phyloP scores from a whole-genome alignment of 2,797 vertebrate genomes.

The Onychomys torridus region DNA sequence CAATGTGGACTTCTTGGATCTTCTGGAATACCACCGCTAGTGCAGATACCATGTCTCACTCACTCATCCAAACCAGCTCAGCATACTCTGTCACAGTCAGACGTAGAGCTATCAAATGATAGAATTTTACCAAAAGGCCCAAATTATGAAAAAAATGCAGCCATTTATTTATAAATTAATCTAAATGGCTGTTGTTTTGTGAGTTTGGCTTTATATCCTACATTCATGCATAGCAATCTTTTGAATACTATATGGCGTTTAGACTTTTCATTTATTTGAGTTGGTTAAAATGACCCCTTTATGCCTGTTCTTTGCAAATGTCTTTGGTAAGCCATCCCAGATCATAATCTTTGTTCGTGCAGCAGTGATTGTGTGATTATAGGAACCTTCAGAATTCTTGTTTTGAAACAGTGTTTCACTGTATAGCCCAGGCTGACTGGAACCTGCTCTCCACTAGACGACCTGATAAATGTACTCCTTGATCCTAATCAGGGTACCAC shows the following conservation, averaged over 20 bases:
- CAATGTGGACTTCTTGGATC: not conserved
- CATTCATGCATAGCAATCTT: not conserved
- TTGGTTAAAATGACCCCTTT: not conserved
- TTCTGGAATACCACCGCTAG: not conserved
- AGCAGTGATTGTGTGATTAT: not conserved
- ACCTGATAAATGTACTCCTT: not conserved
- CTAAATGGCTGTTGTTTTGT: not conserved
- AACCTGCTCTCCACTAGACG: not conserved
- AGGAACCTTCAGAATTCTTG: not conserved
- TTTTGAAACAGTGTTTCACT: not conserved
- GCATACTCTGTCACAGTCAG: not conserved
- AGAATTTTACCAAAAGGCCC: not conserved
- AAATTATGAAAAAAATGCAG: conserved; percentile 30
- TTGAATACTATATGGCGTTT: not conserved
- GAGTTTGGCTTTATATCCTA: not conserved
- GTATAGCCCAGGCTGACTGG: too few species aligned
- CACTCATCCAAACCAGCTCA: not conserved
- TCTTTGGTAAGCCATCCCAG: not conserved
- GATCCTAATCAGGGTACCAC: not conserved
- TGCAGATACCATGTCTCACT: not conserved
- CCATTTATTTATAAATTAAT: conserved; percentile 43
- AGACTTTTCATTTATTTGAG: not conserved
- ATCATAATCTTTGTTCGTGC: not conserved
- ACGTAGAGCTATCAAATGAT: not conserved
- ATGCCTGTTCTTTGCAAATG: not conserved